phyloP scores from a whole-genome alignment of 1,140 invertebrate genomes.

The Diorhabda carinulata region DNA sequence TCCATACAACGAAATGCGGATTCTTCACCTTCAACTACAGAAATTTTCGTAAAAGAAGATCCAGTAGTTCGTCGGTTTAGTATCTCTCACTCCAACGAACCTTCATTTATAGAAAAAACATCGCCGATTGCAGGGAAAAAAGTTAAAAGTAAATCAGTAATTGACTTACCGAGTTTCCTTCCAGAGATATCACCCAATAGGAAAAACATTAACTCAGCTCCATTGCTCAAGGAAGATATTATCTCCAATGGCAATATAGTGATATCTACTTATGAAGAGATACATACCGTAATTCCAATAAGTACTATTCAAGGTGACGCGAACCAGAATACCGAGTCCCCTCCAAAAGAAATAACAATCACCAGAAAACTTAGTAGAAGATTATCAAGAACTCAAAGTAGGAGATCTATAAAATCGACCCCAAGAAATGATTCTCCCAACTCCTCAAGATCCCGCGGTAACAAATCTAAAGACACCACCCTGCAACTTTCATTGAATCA shows the following conservation, averaged over 20 bases:
- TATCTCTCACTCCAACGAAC: slow-evolving; percentile 8
- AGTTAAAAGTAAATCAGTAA: slow-evolving; percentile 30
- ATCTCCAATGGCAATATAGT: slow-evolving; percentile 14
- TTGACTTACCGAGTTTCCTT: slow-evolving; percentile 29
- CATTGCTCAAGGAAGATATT: slow-evolving; percentile 34
- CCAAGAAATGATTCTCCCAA: slow-evolving; percentile 19
- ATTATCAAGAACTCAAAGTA: slow-evolving; percentile 22
- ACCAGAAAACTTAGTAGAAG: slow-evolving; percentile 25
- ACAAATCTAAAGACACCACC: slow-evolving; percentile 61
- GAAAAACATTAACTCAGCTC: slow-evolving; percentile 40
- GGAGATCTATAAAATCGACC: slow-evolving; percentile 24
- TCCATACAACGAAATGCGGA: slow-evolving; percentile 9
- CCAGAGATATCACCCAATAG: slow-evolving; percentile 30
- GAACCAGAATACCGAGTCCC: background rate
- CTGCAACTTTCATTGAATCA: slow-evolving; percentile 62
- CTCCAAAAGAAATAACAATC: slow-evolving; percentile 12
- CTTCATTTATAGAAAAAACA: background rate
- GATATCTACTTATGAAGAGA: background rate
- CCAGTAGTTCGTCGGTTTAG: slow-evolving; percentile 8
- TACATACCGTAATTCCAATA: slow-evolving; percentile 1
- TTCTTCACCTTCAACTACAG: background rate
- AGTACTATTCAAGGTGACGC: background rate
- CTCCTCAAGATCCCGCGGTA: slow-evolving; percentile 34
- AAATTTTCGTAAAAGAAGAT: background rate
- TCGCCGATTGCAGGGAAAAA: slow-evolving; percentile 7